These are phyloP conservation scores for Origma solitaria DNA, from an alignment of 2,113 vertebrate genomes.

Conservation along the genomic window DNA sequence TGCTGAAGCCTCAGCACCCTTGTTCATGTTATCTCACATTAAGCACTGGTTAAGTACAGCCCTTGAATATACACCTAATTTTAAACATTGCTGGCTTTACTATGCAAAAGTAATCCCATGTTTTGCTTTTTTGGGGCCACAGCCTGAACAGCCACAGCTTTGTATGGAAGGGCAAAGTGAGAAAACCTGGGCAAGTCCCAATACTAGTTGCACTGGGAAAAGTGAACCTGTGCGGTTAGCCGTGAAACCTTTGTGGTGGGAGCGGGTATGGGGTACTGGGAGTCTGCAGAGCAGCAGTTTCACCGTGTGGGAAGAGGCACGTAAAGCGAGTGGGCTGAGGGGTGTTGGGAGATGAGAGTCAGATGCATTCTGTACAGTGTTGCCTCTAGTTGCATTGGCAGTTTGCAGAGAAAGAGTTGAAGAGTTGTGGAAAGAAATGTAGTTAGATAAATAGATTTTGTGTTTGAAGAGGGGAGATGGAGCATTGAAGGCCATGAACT, in stretches of 20 bases:
- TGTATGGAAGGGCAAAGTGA: neutral
- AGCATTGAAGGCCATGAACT: neutral
- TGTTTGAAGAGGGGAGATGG: neutral
- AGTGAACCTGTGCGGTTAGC: neutral
- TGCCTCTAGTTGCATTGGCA: neutral
- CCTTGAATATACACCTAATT: neutral
- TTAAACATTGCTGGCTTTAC: neutral
- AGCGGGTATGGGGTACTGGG: rapidly evolving
- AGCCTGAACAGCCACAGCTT: neutral
- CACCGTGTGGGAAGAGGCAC: rapidly evolving
- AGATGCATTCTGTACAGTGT: neutral
- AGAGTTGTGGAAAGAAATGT: neutral
- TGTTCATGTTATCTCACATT: neutral
- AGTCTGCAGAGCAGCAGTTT: neutral
- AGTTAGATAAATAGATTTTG: neutral
- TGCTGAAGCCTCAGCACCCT: neutral
- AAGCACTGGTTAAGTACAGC: neutral
- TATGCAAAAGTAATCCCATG: neutral
- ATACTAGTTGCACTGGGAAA: neutral
- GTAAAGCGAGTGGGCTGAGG: neutral
- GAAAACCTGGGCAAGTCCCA: neutral
- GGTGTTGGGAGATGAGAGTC: neutral
- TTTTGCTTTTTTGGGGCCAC: neutral
- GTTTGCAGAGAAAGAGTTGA: neutral
- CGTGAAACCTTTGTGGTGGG: rapidly evolving